Base-by-base conservation (phyloP, 2,113 vertebrate species). In the Chaetodon trifascialis region DNA sequence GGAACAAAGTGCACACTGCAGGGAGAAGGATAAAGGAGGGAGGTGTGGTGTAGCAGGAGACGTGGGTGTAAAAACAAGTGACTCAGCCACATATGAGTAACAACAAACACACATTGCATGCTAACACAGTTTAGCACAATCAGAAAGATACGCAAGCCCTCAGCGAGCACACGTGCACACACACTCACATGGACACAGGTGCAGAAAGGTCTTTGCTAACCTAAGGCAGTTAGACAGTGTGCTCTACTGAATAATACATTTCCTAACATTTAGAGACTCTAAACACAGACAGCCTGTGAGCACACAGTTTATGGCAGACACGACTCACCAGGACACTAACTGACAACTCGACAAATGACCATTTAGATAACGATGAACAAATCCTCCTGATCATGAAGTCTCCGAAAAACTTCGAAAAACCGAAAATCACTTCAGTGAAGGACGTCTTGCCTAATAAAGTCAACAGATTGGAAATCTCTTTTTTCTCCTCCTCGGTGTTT, bases 201-300 rank as follows among this genome's bases (percentile, higher is more conserved):
- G 86, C 88, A 88, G 76, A 91, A 93, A 91, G 88, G 86, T 93
- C 87, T 93, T 85, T 79, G 83, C 89, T 87, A 78, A 91, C 89
- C 91, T 79, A 25, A 84, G 90, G 92, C 85, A 91, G 71, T 84
- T 73, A 86, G 82, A 85, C 69, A 76, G 74, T 66, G 83, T 63
- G 59, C 71, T 66, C 79, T 82, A 52, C 84, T 94, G 93, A 94
- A 94, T 93, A 91, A 93, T 87, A 67, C 80, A 89, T 89, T 87
- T 88, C 25, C 25, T 91, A 90, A 90, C 91, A 93, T 93, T 93
- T 93, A 83, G 73, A 80, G 44, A 67, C 40, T 85, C 78, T 64
- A 76, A 86, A 70, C 70, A 69, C 85, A 91, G 85, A 76, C 76
- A 79, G 82, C 73, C 83, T 87, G 72, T 76, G 83, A 87, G 73